phyloP scores from a whole-genome alignment of 2,113 vertebrate species.

The Corvus moneduloides region DNA sequence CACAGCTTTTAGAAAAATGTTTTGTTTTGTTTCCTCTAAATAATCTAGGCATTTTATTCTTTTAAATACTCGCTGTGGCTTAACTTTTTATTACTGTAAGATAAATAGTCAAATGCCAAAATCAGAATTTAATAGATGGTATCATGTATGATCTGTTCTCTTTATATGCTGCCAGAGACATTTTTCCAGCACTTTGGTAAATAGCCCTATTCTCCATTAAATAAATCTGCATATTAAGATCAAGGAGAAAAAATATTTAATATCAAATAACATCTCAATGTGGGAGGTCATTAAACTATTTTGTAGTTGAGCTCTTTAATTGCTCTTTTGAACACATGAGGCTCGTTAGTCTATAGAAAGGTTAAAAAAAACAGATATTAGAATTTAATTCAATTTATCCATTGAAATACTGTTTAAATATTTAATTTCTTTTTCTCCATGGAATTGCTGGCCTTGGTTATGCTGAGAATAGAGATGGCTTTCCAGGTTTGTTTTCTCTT shows the following conservation, averaged over 20 bases:
- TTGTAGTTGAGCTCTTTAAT: background rate
- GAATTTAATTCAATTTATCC: background rate
- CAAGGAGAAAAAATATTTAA: background rate
- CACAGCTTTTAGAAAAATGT: background rate
- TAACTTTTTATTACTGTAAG: background rate
- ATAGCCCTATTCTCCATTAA: background rate
- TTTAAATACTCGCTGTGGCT: background rate
- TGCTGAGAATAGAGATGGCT: background rate
- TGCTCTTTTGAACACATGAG: background rate
- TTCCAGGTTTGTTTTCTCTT: background rate
- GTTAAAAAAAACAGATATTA: background rate
- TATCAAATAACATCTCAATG: background rate
- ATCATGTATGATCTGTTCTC: background rate
- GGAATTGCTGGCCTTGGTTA: background rate
- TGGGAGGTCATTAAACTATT: background rate
- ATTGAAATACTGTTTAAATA: background rate
- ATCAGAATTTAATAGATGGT: background rate
- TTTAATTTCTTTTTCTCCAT: background rate
- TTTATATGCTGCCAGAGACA: background rate
- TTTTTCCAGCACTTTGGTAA: background rate
- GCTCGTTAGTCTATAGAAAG: background rate
- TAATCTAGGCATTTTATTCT: background rate
- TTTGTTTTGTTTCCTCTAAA: background rate
- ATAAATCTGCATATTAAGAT: background rate
- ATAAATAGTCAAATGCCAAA: background rate